Evolutionary conservation across 1,140 invertebrate genomes (phyloP), one percentile per base, ranked within the genome.

Genomic region (Heliconius hermathena): DNA sequence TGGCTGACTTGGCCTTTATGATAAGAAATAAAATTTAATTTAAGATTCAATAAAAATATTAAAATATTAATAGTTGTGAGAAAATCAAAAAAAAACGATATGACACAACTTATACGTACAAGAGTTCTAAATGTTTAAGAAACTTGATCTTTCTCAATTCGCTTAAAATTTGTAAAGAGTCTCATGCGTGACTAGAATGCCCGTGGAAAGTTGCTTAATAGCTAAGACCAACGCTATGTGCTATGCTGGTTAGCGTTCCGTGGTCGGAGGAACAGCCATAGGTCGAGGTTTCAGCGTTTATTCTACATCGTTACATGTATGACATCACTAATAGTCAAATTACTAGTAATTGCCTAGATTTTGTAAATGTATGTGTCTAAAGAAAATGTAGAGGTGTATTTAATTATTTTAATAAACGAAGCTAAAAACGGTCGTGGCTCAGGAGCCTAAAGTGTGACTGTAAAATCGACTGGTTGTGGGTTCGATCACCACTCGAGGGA

Each of bases 101-200:
- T 77, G 76, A 71, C 76, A 36, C 76, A 77, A 77, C 66, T 49
- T 8, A 22, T 22, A 57, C n/a, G 4, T 29, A 76, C 57, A 71
- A 77, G 60, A 77, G 18, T 71, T 71, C 29, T 49, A 60, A 46
- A 33, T 71, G 70, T 77, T 77, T 72, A 77, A 71, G 70, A 77
- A 77, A 77, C 70, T 29, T 38, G n/a, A 77, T 77, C 36, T 77
- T 77, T 71, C 76, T 77, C 76, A 77, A 77, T 77, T 77, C 76
- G 20, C 33, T 78, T 78, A 71, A 74, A 74, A 78, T 78, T 78
- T 41, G 76, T 77, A 77, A 71, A 74, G 71, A 78, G 54, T 29
- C 60, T 81, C 74, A 81, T 75, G 82, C 82, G 84, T 85, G 82
- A 85, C 80, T 71, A 73, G 82, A 82, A 82, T 83, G 52, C 72